These are phyloP conservation scores for Scaptomyza montana DNA, from an alignment of 1,140 invertebrate genomes.

Conservation along the genomic window DNA sequence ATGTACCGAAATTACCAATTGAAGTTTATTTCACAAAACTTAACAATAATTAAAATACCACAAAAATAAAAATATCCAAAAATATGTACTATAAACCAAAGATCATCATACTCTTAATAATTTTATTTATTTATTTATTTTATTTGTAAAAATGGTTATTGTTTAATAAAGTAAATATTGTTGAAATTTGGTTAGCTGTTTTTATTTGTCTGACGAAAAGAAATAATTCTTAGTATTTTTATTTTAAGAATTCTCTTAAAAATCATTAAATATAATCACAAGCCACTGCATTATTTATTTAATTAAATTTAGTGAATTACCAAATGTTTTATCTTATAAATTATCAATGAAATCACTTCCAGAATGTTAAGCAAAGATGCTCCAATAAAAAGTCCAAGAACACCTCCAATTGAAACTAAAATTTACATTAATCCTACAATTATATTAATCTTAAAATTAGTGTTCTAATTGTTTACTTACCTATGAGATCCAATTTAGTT, in stretches of 20 bases:
- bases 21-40: slow-evolving; percentile 38
- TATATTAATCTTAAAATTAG: background rate
- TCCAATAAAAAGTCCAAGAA: slow-evolving; percentile 62
- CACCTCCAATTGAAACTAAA: slow-evolving; percentile 59
- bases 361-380: slow-evolving; percentile 58
- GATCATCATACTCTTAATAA: background rate
- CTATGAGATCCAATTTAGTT: slow-evolving; percentile 59
- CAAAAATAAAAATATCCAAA: background rate
- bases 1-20: slow-evolving; percentile 32
- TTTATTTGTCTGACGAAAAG: too few relatives aligned
- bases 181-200: background rate
- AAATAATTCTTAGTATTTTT: too few relatives aligned
- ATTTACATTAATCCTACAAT: background rate
- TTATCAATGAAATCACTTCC: slow-evolving; percentile 45
- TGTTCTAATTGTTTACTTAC: slow-evolving; percentile 4
- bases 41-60: background rate
- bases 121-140: slow-evolving; percentile 2
- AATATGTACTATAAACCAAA: background rate
- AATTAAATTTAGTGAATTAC: background rate
- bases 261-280: too few relatives aligned
- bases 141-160: slow-evolving; percentile 1
- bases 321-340: slow-evolving; percentile 15
- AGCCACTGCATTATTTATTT: slow-evolving; percentile 2
- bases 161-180: background rate
- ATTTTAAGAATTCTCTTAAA: too few relatives aligned